Evolutionary conservation across 2,113 vertebrate genomes (phyloP).

Genomic region (Triplophysa dalaica): DNA sequence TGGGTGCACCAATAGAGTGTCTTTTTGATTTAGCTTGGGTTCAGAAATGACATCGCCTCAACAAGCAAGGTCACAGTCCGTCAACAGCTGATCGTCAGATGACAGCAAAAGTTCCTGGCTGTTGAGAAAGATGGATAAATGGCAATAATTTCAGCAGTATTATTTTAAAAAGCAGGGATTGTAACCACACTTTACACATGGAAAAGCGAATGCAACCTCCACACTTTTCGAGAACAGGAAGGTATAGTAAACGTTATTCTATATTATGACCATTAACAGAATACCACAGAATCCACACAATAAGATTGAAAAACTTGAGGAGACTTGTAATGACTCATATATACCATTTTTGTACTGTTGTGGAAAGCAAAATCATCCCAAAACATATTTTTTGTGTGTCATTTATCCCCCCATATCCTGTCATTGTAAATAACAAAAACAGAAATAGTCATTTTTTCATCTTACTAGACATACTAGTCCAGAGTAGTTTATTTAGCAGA

Average conservation of each 20-base stretch:
- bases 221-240: not conserved
- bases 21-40: constrained; percentile 62
- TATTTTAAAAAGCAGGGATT: constrained; percentile 39
- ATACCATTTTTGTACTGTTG: too few relatives aligned
- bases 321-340: too few relatives aligned
- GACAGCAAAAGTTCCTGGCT: constrained; percentile 63
- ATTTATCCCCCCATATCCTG: too few relatives aligned
- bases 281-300: not conserved
- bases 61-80: constrained; percentile 66
- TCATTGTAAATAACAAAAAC: too few relatives aligned
- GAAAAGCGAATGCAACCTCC: not conserved
- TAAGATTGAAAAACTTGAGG: not conserved
- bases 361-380: too few relatives aligned
- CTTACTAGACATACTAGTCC: not conserved
- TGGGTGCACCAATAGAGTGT: constrained; percentile 61
- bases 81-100: constrained; percentile 70
- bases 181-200: not conserved
- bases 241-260: not conserved
- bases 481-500: constrained; percentile 11
- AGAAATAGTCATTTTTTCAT: not conserved
- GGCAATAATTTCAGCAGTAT: constrained; percentile 61
- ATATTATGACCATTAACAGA: too few relatives aligned
- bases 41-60: constrained; percentile 56
- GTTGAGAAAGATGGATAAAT: constrained; percentile 35
- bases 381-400: too few relatives aligned